These are phyloP conservation scores for Microctonus brassicae DNA, from an alignment of 2,888 invertebrate genomes.

Conservation along the genomic window DNA sequence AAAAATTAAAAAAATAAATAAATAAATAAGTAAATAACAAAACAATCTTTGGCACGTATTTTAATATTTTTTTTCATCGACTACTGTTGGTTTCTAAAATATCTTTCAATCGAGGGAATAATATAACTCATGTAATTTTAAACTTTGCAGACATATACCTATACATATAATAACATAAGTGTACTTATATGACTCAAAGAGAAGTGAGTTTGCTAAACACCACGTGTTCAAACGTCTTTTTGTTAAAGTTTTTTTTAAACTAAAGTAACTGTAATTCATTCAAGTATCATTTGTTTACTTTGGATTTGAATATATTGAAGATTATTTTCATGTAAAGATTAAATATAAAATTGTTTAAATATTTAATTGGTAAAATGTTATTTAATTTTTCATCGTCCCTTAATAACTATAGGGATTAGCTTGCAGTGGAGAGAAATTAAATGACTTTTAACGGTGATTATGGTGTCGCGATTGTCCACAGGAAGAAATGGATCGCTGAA, in stretches of 20 bases:
- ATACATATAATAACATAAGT: neutral
- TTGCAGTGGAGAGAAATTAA: conserved; percentile 35
- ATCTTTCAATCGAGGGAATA: neutral
- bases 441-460: conserved; percentile 24
- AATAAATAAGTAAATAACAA: neutral
- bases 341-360: neutral
- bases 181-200: neutral
- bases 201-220: conserved; percentile 36
- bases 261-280: neutral
- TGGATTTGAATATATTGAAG: neutral
- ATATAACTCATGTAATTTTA: neutral
- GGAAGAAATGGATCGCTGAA: conserved; percentile 50
- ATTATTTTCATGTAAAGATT: neutral
- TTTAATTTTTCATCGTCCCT: conserved; percentile 1
- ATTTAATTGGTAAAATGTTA: neutral
- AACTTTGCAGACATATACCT: neutral
- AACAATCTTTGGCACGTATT: neutral
- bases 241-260: conserved; percentile 3
- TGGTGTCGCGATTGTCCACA: conserved; percentile 31
- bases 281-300: neutral
- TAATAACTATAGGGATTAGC: conserved; percentile 6
- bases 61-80: neutral
- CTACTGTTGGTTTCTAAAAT: neutral
- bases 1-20: neutral
- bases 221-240: conserved; percentile 5